Base-by-base conservation (phyloP, 37 sponge, comb jelly and placozoan species). In the Theonella swinhoei region DNA sequence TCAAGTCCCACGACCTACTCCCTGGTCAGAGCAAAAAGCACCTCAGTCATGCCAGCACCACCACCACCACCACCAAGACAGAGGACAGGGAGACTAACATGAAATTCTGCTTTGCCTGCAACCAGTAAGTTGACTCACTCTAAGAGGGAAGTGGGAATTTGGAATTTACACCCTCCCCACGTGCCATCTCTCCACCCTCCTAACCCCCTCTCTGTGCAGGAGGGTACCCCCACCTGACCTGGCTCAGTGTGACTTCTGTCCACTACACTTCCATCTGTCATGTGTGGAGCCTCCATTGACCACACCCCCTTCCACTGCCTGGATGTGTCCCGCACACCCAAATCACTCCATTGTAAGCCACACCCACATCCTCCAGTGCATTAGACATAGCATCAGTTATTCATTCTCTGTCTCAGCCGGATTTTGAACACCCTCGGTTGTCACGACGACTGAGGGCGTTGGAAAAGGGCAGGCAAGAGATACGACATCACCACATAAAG, bases 241-340 rank as follows among this genome's bases (percentile, higher is more conserved):
- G 43, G 77, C 88, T 9, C 70, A 69, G 1, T 96, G 97, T 77
- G 84, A 91, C 58, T 96, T 93, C 86, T 96, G 97, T 76, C 97
- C 97, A 23, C 88, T 96, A 66, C 67, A 77, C 17, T 96, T 89
- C 72, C 97, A 96, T 70, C 81, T 96, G 72, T 92, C 94, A 74
- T 96, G 97, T 75, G 65, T 96, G 43, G 79, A 89, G 38, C 97
- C 97, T 31, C 97, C 97, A 23, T 72, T 92, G 23, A 91, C 97
- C 61, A 77, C 77, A 22, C 68, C 73, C 28, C 97, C 97, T n/a
- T 41, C 87, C 19, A 36, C 90, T 1, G 72, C 79, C 33, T 96
- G 97, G 97, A 96, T 96, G 97, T 96, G 97, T 39, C 97, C 97
- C 20, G 39, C 71, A 0, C 97, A 96, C 74, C 84, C 94, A 20